Conservation (phyloP, 1,140 invertebrate genomes). For the Notospermus geniculatus region DNA sequence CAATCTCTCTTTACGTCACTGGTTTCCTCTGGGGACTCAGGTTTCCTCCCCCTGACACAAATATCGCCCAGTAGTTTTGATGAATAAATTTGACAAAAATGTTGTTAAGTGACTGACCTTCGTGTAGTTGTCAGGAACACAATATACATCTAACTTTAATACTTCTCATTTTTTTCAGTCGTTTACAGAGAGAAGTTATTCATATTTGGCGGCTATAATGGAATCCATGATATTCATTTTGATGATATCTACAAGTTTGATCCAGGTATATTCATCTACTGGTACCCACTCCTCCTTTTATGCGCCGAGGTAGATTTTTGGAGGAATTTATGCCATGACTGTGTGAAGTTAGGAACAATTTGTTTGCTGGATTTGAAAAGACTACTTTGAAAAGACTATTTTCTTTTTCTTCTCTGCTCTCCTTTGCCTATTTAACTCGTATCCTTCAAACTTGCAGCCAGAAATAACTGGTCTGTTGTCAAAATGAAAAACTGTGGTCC, state of each 20-base stretch:
- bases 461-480: slow-evolving; percentile 63
- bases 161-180: slow-evolving; percentile 62
- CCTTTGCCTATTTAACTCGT: neutral
- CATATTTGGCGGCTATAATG: slow-evolving; percentile 86
- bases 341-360: neutral
- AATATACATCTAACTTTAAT: neutral
- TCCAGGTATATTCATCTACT: slow-evolving; percentile 57
- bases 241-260: slow-evolving; percentile 77
- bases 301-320: too few relatives aligned
- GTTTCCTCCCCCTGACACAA: too few relatives aligned
- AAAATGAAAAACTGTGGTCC: slow-evolving; percentile 47
- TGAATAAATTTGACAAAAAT: too few relatives aligned
- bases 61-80: too few relatives aligned
- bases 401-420: neutral
- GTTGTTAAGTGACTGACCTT: too few relatives aligned
- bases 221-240: slow-evolving; percentile 70
- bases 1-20: neutral
- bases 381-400: neutral
- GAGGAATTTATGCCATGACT: neutral
- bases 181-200: slow-evolving; percentile 73
- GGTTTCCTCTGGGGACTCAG: too few relatives aligned
- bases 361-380: neutral
- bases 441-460: neutral
- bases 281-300: too few relatives aligned
- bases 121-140: too few relatives aligned